Evolutionary conservation across 1,140 invertebrate genomes (phyloP).

Genomic region (Drosophila pseudoananassae): DNA sequence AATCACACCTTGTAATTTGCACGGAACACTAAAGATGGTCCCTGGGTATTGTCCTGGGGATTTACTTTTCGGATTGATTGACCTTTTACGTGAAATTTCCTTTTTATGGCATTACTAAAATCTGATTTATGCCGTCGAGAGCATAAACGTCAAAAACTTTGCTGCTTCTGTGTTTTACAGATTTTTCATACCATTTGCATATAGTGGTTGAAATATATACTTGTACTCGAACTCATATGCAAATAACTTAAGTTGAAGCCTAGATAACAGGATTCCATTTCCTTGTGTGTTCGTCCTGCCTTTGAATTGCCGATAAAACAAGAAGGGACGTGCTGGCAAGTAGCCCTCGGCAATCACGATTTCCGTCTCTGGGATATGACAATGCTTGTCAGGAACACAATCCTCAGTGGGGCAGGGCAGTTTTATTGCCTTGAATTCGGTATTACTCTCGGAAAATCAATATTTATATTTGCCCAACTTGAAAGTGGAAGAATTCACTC

Average conservation of each 20-base stretch:
- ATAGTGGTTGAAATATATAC: background rate
- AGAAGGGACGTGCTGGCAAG: constrained; percentile 29
- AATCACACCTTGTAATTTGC: constrained; percentile 35
- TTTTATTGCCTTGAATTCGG: constrained; percentile 52
- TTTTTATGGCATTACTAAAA: constrained; percentile 42
- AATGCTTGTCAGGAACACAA: constrained; percentile 20
- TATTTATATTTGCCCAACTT: constrained; percentile 65
- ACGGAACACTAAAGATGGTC: background rate
- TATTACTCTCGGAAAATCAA: constrained; percentile 51
- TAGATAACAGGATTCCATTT: constrained; percentile 57
- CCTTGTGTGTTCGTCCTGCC: constrained; percentile 27
- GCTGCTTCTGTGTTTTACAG: background rate
- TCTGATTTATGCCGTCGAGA: constrained; percentile 56
- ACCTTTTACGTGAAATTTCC: constrained; percentile 13
- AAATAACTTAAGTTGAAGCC: constrained; percentile 38
- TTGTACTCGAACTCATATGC: constrained; percentile 29
- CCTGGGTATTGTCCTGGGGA: background rate
- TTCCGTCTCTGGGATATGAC: constrained; percentile 49
- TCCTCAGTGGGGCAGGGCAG: constrained; percentile 55
- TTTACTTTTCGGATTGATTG: constrained; percentile 18
- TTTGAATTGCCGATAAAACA: constrained; percentile 56
- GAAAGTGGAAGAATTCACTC: constrained; percentile 59
- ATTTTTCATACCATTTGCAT: background rate
- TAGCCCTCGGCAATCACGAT: constrained; percentile 66
- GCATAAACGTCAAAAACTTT: constrained; percentile 39